These are phyloP conservation scores for Dendroctonus ponderosae DNA, from an alignment of 1,140 invertebrate genomes.

Conservation along the genomic window DNA sequence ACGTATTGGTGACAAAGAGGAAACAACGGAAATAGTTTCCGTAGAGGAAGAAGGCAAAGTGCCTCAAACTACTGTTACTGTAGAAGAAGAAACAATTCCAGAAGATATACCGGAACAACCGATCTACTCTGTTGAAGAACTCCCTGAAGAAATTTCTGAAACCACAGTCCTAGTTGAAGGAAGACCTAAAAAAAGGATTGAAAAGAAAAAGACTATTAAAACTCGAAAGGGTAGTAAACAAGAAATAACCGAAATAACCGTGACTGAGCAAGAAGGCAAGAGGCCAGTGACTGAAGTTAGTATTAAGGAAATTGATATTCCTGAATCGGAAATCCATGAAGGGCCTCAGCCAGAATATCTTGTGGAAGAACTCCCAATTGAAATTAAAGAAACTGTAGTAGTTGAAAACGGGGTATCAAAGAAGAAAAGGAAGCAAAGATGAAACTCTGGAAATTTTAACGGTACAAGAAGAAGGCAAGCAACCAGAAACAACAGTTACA, in stretches of 20 bases:
- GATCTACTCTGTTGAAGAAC: conserved; percentile 38
- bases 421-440: conserved; percentile 42
- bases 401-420: conserved; percentile 41
- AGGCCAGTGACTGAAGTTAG: not conserved
- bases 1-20: conserved; percentile 45
- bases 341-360: too few species aligned
- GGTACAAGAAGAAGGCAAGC: conserved; percentile 49
- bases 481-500: conserved; percentile 46
- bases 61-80: conserved; percentile 45
- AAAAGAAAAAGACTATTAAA: conserved; percentile 29
- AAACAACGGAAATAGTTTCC: conserved; percentile 45
- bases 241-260: conserved; percentile 36
- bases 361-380: too few species aligned
- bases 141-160: too few species aligned
- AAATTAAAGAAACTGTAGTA: too few species aligned
- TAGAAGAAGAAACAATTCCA: conserved; percentile 24
- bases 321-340: not conserved
- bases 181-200: conserved; percentile 25
- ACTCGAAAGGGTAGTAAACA: conserved; percentile 1
- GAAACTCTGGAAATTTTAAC: conserved; percentile 47
- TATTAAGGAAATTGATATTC: conserved; percentile 41
- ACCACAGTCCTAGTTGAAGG: conserved; percentile 32
- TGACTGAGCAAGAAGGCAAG: conserved; percentile 50
- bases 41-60: conserved; percentile 44
- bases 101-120: too few species aligned